Conservation (phyloP, 2,797 vertebrate genomes). For the Brachymystax lenok region DNA sequence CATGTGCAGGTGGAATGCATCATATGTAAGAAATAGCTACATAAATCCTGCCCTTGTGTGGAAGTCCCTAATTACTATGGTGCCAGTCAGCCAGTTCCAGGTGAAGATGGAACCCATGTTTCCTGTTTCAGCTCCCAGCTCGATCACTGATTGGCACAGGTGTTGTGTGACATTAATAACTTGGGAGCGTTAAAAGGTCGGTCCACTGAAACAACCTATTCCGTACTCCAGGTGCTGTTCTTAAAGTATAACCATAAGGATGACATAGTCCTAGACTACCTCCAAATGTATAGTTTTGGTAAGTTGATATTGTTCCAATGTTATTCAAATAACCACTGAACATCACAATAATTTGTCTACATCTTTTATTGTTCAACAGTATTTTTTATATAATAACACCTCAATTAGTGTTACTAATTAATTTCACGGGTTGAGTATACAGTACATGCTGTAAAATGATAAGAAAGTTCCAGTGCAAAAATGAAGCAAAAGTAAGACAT, state of each 20-base stretch:
- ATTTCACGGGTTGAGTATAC: constrained; percentile 45
- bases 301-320: not conserved
- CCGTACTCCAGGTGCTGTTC: not conserved
- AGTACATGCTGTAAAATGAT: constrained; percentile 50
- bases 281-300: too few species aligned
- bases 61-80: not conserved
- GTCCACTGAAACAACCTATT: not conserved
- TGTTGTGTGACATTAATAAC: not conserved
- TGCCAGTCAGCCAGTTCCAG: not conserved
- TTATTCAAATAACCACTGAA: constrained; percentile 6
- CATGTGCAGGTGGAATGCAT: constrained; percentile 3
- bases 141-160: not conserved
- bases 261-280: not conserved
- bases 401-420: constrained; percentile 38
- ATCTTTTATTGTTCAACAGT: constrained; percentile 23
- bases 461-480: constrained; percentile 63
- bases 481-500: constrained; percentile 14
- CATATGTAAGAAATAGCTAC: not conserved
- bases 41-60: not conserved
- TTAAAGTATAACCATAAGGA: not conserved
- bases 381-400: constrained; percentile 53
- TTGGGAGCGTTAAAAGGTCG: not conserved
- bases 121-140: not conserved
- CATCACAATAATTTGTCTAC: constrained; percentile 10
- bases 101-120: not conserved